Percentiles rank a stretch among this genome's conserved stretches.
phyloP scores from a whole-genome alignment of 2,888 invertebrate species.

The Acleris emargana region DNA sequence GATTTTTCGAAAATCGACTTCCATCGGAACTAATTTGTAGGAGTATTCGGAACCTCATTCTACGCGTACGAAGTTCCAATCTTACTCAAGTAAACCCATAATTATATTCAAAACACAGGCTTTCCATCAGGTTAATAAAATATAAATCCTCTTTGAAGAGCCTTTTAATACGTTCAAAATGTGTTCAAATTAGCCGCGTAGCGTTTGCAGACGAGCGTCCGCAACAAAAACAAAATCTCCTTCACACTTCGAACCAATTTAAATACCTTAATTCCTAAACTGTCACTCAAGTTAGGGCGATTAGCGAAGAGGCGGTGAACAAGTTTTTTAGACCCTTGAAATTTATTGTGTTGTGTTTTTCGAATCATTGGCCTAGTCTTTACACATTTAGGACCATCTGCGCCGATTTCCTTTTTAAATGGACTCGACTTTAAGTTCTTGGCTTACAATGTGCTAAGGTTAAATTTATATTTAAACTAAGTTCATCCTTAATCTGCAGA shows the following conservation, averaged over 20 bases:
- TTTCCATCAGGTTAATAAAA: too few relatives aligned
- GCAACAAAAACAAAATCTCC: conserved; percentile 34
- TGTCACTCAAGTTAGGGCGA: conserved; percentile 35
- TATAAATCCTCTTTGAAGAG: background rate
- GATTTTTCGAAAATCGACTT: too few relatives aligned
- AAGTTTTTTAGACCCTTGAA: conserved; percentile 32
- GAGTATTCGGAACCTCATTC: too few relatives aligned
- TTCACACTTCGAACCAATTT: conserved; percentile 36
- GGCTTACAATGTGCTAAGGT: background rate
- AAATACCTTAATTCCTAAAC: conserved; percentile 36
- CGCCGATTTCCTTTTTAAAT: background rate
- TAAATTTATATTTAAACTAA: background rate
- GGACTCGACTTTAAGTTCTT: background rate
- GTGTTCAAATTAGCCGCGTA: conserved; percentile 19
- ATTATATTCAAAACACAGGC: too few relatives aligned
- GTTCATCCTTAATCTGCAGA: too few relatives aligned
- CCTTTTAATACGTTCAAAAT: conserved; percentile 8
- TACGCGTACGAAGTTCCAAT: too few relatives aligned
- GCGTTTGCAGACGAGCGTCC: conserved; percentile 2
- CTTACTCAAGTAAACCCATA: too few relatives aligned
- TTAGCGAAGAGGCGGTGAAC: conserved; percentile 26
- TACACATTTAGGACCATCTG: too few relatives aligned
- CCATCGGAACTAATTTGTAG: too few relatives aligned
- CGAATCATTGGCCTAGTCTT: conserved; percentile 5
- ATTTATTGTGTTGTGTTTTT: conserved; percentile 22